Base-by-base conservation (phyloP, 2,888 invertebrate species). In the Mesodorylaimus sp. region DNA sequence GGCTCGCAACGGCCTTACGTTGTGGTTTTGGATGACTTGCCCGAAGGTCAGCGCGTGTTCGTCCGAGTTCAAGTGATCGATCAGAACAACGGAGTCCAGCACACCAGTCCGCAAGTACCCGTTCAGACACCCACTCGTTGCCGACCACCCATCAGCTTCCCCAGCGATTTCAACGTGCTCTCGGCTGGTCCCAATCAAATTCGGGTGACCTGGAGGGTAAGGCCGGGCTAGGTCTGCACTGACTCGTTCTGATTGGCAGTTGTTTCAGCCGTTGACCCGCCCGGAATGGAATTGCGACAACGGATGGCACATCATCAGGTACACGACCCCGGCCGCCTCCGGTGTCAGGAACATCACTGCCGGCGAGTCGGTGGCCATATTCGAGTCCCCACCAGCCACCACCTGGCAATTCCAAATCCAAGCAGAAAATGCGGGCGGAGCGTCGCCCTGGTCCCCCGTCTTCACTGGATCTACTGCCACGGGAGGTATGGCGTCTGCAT, bases 271-370 rank as follows among this genome's bases (percentile, higher is more conserved):
- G n/a, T 52, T 64, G 21, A 54, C 57, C 36, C 61, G 62, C 45
- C 50, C 56, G 25, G 62, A 65, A 52, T 64, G 64, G 64, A 62
- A 61, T 50, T 64, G 64, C 48, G 62, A 65, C 48, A 56, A 56
- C 28, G 51, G 63, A 32, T 65, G 63, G 63, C 65, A 64, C 53
- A 55, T 64, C 42, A 60, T 64, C 49, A 64, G 64, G 53, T 60
- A 64, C 55, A 58, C 54, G n/a, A 38, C 27, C 39, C 50, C 50
- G 2, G 25, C 21, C 2, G 42, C 47, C 13, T 27, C 24, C 13
- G 60, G 60, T 16, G 56, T 52, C 47, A 53, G 54, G 28, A 64
- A 65, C 47, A 45, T 62, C 50, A 63, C 62, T 3, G 55, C 56
- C 24, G 59, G 59, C 28, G 61, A 62, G 49, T 58, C 56, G 46